Evolutionary conservation across 2,113 vertebrate species (phyloP).

Genomic region (Pygoscelis adeliae): DNA sequence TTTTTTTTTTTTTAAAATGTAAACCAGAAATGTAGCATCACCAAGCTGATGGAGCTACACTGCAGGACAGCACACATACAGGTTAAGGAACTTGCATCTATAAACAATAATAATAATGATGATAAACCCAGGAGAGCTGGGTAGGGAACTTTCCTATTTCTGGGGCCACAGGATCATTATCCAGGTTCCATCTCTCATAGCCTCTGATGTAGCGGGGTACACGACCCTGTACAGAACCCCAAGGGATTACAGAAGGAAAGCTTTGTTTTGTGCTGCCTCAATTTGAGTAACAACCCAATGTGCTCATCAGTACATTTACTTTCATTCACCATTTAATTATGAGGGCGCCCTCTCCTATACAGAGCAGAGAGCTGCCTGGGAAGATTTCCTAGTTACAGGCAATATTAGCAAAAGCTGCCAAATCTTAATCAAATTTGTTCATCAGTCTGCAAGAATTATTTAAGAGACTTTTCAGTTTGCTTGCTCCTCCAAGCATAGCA

Average conservation of each 20-base stretch:
- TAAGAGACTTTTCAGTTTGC: background rate
- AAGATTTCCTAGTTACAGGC: background rate
- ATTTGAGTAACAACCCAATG: background rate
- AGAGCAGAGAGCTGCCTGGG: background rate
- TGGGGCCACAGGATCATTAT: fast-evolving
- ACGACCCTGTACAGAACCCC: background rate
- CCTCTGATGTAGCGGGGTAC: fast-evolving
- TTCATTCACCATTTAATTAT: background rate
- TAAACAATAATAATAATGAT: too few relatives aligned
- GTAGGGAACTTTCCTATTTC: fast-evolving
- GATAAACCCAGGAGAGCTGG: background rate
- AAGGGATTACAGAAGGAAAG: background rate
- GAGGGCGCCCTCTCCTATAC: background rate
- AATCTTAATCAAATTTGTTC: slow-evolving; percentile 37
- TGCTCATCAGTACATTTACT: background rate
- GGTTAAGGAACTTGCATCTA: background rate
- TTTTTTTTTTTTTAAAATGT: background rate
- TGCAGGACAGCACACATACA: too few relatives aligned
- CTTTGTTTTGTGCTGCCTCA: background rate
- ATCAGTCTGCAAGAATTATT: slow-evolving; percentile 7
- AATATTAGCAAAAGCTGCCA: slow-evolving; percentile 16
- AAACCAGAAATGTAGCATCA: background rate
- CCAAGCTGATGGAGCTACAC: background rate
- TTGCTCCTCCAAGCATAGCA: background rate
- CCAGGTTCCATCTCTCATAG: background rate